Percentiles rank a stretch among this genome's conserved stretches.
Evolutionary conservation across 2,113 vertebrate species (phyloP).

Genomic region (Ammodytes marinus): DNA sequence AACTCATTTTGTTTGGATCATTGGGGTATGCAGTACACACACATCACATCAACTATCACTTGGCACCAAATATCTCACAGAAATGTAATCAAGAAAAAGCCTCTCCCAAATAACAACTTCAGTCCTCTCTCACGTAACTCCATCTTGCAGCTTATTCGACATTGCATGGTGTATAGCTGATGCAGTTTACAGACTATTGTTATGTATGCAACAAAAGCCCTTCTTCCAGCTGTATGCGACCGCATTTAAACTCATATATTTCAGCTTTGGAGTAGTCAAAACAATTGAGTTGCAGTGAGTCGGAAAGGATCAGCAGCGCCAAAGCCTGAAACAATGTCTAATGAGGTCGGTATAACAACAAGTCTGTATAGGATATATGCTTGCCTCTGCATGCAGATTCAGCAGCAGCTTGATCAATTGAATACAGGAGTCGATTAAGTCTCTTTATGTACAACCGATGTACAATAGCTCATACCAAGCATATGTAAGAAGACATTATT

Average conservation of each 20-base stretch:
- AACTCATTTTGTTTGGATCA: neutral
- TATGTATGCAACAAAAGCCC: conserved; percentile 12
- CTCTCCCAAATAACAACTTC: neutral
- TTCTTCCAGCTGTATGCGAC: conserved; percentile 32
- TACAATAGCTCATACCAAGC: neutral
- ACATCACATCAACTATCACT: neutral
- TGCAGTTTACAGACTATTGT: conserved; percentile 34
- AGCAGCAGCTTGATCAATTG: conserved; percentile 38
- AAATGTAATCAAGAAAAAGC: neutral
- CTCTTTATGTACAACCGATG: neutral
- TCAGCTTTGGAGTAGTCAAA: conserved; percentile 28
- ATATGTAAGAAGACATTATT: conserved; percentile 18
- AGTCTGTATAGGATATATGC: conserved; percentile 35
- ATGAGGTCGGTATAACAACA: conserved; percentile 40
- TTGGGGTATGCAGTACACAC: neutral
- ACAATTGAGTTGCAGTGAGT: conserved; percentile 22
- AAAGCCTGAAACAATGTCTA: conserved; percentile 45
- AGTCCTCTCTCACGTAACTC: neutral
- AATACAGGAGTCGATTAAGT: neutral
- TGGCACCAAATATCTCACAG: neutral
- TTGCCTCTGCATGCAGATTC: conserved; percentile 28
- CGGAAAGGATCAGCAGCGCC: conserved; percentile 31
- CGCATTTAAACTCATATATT: conserved; percentile 51
- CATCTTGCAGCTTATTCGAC: conserved; percentile 7
- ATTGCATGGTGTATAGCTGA: conserved; percentile 24